Conservation (phyloP, 2,888 invertebrate species). For the Belgica antarctica region DNA sequence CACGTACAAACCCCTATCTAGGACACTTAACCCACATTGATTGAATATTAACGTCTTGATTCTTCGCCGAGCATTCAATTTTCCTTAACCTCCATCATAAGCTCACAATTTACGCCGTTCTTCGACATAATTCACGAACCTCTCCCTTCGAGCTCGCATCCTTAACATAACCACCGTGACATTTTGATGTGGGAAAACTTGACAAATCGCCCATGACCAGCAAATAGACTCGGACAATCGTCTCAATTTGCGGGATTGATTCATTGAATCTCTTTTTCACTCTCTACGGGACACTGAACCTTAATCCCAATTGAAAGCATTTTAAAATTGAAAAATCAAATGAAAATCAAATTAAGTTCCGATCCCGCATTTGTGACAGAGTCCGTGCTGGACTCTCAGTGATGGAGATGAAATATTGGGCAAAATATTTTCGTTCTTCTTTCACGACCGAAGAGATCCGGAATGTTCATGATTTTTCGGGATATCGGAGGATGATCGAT, state of each 20-base stretch:
- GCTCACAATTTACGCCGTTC: too few relatives aligned
- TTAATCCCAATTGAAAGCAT: slow-evolving; percentile 16
- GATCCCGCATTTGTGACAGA: not conserved
- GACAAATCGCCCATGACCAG: slow-evolving; percentile 35
- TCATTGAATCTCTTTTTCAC: not conserved
- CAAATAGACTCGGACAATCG: slow-evolving; percentile 20
- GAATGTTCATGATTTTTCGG: not conserved
- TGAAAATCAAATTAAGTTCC: slow-evolving; percentile 35
- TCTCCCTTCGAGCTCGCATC: too few relatives aligned
- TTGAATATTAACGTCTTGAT: too few relatives aligned
- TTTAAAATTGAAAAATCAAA: slow-evolving; percentile 40
- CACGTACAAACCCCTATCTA: too few relatives aligned
- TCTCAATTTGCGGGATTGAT: slow-evolving; percentile 29
- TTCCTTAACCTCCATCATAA: too few relatives aligned
- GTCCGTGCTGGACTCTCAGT: not conserved
- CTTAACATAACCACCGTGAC: too few relatives aligned
- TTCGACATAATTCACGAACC: too few relatives aligned
- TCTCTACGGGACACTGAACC: not conserved
- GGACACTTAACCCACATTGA: too few relatives aligned
- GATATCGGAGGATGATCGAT: not conserved
- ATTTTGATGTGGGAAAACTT: slow-evolving; percentile 11
- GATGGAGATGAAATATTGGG: not conserved
- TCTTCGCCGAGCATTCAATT: too few relatives aligned
- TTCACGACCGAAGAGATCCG: too few relatives aligned
- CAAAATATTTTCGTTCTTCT: not conserved